Conservation (phyloP, 1,140 invertebrate species). For the Cyclargus thomasi region DNA sequence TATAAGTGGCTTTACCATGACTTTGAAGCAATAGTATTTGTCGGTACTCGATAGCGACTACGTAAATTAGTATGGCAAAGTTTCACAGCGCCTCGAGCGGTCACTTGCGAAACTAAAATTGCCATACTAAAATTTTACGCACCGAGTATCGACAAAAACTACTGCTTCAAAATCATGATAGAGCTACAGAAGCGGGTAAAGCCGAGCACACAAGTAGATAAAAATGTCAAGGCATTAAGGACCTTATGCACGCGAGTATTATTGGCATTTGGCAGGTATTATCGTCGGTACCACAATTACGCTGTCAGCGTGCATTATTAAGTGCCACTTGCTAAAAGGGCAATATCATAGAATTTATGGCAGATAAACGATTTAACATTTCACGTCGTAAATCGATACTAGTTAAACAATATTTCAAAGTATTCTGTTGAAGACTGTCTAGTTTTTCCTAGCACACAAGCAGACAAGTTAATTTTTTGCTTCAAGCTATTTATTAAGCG, state of each 20-base stretch:
- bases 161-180: too few species aligned
- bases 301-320: conserved; percentile 5
- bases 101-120: too few species aligned
- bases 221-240: conserved; percentile 8
- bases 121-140: too few species aligned
- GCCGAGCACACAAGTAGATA: not conserved
- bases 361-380: conserved; percentile 9
- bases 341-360: not conserved
- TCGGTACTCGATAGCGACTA: too few species aligned
- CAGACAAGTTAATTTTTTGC: not conserved
- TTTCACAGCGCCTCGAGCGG: too few species aligned
- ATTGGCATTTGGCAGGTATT: conserved; percentile 11
- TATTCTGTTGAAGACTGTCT: not conserved
- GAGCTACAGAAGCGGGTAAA: not conserved
- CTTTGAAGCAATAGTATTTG: too few species aligned
- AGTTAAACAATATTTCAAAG: not conserved
- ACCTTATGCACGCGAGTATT: not conserved
- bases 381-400: not conserved
- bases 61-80: too few species aligned
- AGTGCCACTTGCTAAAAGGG: conserved; percentile 2
- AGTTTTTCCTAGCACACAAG: too few species aligned
- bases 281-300: not conserved
- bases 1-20: too few species aligned
- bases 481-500: not conserved
- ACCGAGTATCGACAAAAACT: too few species aligned